A percentile compares a stretch with the other conserved stretches of the same genome.
Conservation (phyloP, 2,888 invertebrate genomes). For the Rhagium mordax region DNA sequence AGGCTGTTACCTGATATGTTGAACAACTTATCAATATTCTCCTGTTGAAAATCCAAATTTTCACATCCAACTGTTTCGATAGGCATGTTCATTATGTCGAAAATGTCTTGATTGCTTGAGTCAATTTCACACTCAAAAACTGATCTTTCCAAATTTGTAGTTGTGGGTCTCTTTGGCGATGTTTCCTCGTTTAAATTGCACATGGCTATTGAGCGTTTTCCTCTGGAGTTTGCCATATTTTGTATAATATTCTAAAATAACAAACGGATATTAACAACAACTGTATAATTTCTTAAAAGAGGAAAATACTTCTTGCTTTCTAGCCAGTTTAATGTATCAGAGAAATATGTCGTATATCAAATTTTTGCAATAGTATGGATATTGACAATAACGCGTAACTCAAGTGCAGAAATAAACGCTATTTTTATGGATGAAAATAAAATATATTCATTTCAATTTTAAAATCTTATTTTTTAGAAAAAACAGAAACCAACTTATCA, state of each 20-base stretch:
- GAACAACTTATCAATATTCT: background rate
- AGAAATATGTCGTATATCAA: background rate
- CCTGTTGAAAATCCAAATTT: background rate
- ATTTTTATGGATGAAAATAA: background rate
- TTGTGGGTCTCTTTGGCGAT: background rate
- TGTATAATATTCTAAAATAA: background rate
- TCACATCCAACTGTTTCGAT: background rate
- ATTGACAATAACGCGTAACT: background rate
- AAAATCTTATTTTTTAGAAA: background rate
- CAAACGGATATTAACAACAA: too few species aligned
- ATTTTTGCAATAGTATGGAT: background rate
- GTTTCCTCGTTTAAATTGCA: background rate
- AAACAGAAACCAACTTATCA: background rate
- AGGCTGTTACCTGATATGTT: background rate
- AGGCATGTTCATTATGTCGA: background rate
- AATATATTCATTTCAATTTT: background rate
- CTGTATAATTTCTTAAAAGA: too few species aligned
- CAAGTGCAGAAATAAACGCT: background rate
- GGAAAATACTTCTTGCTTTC: too few species aligned
- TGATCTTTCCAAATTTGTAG: background rate
- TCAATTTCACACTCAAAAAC: background rate
- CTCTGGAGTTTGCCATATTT: background rate
- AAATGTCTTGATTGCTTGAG: background rate
- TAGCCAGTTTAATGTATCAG: background rate
- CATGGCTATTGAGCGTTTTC: background rate